Base-by-base conservation (phyloP, 2,113 vertebrate species). In the Gobiocypris rarus region DNA sequence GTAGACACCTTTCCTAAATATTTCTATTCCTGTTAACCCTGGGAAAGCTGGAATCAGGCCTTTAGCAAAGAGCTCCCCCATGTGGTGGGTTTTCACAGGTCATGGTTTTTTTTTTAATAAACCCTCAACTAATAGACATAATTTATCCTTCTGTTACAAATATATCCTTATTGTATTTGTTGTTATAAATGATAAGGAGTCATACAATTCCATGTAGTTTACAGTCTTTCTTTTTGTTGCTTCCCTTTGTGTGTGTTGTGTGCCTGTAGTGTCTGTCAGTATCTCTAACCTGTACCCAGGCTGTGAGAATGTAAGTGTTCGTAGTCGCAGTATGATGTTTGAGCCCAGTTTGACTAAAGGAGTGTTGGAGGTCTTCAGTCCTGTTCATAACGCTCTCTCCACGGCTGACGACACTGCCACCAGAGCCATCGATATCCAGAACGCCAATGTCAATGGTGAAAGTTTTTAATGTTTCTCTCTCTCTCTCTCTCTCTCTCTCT, bases 311-410 rank as follows among this genome's bases (percentile, higher is more conserved):
- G 97, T 99, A 86, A 99, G 98, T 0, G 98, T 99, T 67, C 93
- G 97, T 83, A 99, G 98, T 82, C 97, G 98, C 73, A 99, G 97
- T 91, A 99, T 99, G 98, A 98, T 99, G 96, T 99, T 99, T 22
- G 98, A 99, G 91, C 98, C 98, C 0, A 98, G 97, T 75, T 94
- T 99, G 86, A 99, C 97, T 87, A 98, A 98, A 92, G 97, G 98
- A 0, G 92, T 98, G n/a, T 92, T 98, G 87, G 97, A 98, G 92
- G 95, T 97, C 77, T 97, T 99, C 0, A 95, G 95, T 38, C 96
- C 97, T 3, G 91, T 94, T 84, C 94, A 95, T 92, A 93, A 84
- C 70, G 89, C 93, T 70, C 92, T 94, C 83, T 95, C 94, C 80
- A 34, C 94, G 2, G 90, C 93, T 3, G 97, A 97, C 84, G 96